These are phyloP conservation scores for Drosophila prostipennis DNA, from an alignment of 2,888 invertebrate species.

Conservation along the genomic window DNA sequence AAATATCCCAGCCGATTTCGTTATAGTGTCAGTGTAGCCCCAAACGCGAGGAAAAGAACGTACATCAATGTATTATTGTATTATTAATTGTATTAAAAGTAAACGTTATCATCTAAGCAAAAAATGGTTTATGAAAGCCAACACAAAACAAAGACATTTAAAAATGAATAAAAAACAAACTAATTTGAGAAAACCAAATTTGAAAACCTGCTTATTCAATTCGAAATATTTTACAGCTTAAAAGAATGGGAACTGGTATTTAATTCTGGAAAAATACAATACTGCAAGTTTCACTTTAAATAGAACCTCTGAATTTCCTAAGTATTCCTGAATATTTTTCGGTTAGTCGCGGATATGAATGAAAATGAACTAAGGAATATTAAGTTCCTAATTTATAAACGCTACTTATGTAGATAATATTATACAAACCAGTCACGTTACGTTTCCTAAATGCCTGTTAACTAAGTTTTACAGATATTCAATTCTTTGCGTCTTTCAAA, in stretches of 20 bases:
- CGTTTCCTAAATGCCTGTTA: not conserved
- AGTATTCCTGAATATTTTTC: too few species aligned
- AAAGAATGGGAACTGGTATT: too few species aligned
- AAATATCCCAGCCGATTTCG: constrained; percentile 61
- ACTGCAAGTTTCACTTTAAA: too few species aligned
- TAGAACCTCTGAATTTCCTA: too few species aligned
- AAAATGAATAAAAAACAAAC: constrained; percentile 60
- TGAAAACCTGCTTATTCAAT: constrained; percentile 15
- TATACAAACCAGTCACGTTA: too few species aligned
- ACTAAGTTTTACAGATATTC: too few species aligned
- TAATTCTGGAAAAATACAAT: too few species aligned
- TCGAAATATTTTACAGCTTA: not conserved
- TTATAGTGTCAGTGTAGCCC: constrained; percentile 55
- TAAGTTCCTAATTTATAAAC: too few species aligned
- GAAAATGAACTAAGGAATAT: not conserved
- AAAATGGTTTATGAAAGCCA: constrained; percentile 48
- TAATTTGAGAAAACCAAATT: constrained; percentile 31
- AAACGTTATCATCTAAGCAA: constrained; percentile 47
- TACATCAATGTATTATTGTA: constrained; percentile 62
- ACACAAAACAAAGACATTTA: constrained; percentile 54
- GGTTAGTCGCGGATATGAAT: too few species aligned
- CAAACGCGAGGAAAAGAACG: constrained; percentile 35
- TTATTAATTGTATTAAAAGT: constrained; percentile 73
- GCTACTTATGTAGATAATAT: not conserved
- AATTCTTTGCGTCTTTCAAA: too few species aligned